Percentiles rank a stretch among this genome's conserved stretches.
These are phyloP conservation scores for Linnaemya tessellans DNA, from an alignment of 2,888 invertebrate genomes.

Conservation along the genomic window DNA sequence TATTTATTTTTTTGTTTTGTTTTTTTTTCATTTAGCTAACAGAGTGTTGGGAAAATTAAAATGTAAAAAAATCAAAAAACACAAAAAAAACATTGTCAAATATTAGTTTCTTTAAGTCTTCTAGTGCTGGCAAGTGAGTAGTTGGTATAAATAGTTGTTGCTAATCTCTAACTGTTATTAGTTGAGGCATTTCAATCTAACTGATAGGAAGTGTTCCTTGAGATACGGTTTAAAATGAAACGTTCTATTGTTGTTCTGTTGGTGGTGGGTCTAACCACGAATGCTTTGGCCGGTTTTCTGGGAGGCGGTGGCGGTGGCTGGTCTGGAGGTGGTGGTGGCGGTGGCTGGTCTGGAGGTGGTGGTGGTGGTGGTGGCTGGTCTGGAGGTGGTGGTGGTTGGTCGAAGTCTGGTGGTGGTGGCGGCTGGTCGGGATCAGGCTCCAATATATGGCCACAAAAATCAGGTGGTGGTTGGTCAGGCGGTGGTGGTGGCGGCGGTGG, in stretches of 20 bases:
- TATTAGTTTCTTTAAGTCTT: slow-evolving; percentile 57
- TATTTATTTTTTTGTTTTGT: background rate
- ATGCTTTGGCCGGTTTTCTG: slow-evolving; percentile 73
- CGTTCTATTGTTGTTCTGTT: slow-evolving; percentile 70
- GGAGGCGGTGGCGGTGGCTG: slow-evolving; percentile 74
- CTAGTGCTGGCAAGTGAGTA: slow-evolving; percentile 26
- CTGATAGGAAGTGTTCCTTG: slow-evolving; percentile 55
- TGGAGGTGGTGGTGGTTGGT: slow-evolving; percentile 72
- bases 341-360: slow-evolving; percentile 74
- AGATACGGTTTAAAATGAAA: slow-evolving; percentile 70
- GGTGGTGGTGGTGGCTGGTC: slow-evolving; percentile 73
- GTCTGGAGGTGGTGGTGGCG: slow-evolving; percentile 72
- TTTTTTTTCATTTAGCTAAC: slow-evolving; percentile 19
- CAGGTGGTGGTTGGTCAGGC: slow-evolving; percentile 73
- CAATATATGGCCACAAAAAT: slow-evolving; percentile 68
- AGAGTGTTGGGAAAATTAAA: slow-evolving; percentile 50
- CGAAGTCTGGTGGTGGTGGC: slow-evolving; percentile 73
- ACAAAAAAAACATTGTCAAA: slow-evolving; percentile 62
- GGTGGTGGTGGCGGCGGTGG: slow-evolving; percentile 71
- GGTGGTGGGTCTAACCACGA: slow-evolving; percentile 69
- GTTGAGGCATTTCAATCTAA: slow-evolving; percentile 70
- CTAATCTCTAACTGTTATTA: slow-evolving; percentile 69
- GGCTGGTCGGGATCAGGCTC: slow-evolving; percentile 72
- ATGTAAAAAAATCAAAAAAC: background rate
- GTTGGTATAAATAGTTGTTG: slow-evolving; percentile 74